A percentile compares a stretch with the other conserved stretches of the same genome.
Evolutionary conservation across 2,888 invertebrate genomes (phyloP).

Genomic region (Nipponacmea schrenckii): DNA sequence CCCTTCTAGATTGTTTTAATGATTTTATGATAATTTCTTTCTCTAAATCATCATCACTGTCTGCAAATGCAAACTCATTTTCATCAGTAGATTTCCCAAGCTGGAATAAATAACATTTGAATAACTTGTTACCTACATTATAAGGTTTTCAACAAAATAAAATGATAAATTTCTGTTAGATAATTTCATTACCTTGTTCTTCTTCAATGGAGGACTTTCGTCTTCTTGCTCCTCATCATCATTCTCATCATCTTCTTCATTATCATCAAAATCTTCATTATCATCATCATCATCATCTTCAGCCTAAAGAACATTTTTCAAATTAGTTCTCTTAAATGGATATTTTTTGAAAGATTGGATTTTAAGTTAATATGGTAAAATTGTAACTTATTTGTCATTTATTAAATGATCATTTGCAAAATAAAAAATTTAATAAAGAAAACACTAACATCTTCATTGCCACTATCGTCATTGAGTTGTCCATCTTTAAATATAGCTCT

Average conservation of each 20-base stretch:
- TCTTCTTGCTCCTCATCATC: constrained; percentile 27
- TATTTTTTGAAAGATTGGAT: too few relatives aligned
- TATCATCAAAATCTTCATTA: not conserved
- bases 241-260: constrained; percentile 19
- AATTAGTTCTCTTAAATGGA: too few relatives aligned
- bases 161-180: too few relatives aligned
- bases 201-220: constrained; percentile 24
- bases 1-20: constrained; percentile 8
- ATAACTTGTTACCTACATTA: too few relatives aligned
- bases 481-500: constrained; percentile 73
- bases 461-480: constrained; percentile 42
- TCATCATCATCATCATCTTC: not conserved
- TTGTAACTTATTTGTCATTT: too few relatives aligned
- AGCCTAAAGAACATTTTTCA: too few relatives aligned
- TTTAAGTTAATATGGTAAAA: too few relatives aligned
- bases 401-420: too few relatives aligned
- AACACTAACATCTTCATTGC: constrained; percentile 15
- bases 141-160: too few relatives aligned
- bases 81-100: constrained; percentile 2
- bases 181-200: not conserved
- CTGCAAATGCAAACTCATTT: constrained; percentile 36
- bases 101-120: not conserved
- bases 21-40: not conserved
- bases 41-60: constrained; percentile 46
- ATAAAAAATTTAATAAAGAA: not conserved